Percentiles rank a stretch among this genome's conserved stretches.
phyloP scores from a whole-genome alignment of 2,113 vertebrate species.

The Piprites chloris region DNA sequence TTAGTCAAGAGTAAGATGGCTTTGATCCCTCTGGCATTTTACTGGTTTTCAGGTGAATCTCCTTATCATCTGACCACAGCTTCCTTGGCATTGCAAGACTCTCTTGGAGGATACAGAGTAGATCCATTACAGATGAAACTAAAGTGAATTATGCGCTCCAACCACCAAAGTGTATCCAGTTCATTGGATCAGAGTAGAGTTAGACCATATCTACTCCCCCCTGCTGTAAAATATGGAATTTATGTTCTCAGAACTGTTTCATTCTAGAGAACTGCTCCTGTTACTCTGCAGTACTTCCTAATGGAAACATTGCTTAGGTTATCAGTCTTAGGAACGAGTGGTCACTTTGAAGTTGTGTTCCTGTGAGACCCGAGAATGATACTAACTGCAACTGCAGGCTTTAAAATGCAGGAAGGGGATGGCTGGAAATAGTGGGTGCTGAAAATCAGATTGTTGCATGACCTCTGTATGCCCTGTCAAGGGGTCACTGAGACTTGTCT shows the following conservation, averaged over 20 bases:
- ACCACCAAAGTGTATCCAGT: background rate
- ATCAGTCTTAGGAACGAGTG: background rate
- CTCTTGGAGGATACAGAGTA: background rate
- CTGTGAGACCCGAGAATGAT: background rate
- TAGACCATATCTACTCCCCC: background rate
- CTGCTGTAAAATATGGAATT: background rate
- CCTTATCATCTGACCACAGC: background rate
- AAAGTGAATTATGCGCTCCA: background rate
- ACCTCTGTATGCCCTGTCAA: slow-evolving; percentile 55
- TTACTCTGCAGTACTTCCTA: background rate
- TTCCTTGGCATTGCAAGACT: background rate
- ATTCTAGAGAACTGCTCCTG: background rate
- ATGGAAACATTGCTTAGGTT: background rate
- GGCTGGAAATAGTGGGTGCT: background rate
- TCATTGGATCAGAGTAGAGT: background rate
- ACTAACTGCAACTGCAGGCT: background rate
- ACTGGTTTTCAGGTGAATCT: background rate
- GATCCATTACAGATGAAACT: background rate
- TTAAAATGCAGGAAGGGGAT: background rate
- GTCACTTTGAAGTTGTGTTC: background rate
- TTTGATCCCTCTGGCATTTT: background rate
- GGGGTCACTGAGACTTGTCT: slow-evolving; percentile 46
- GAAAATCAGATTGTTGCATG: slow-evolving; percentile 45
- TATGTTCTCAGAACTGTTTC: background rate
- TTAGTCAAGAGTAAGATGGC: background rate